Evolutionary conservation across 2,888 invertebrate species (phyloP).

Genomic region (Callimorpha dominula): DNA sequence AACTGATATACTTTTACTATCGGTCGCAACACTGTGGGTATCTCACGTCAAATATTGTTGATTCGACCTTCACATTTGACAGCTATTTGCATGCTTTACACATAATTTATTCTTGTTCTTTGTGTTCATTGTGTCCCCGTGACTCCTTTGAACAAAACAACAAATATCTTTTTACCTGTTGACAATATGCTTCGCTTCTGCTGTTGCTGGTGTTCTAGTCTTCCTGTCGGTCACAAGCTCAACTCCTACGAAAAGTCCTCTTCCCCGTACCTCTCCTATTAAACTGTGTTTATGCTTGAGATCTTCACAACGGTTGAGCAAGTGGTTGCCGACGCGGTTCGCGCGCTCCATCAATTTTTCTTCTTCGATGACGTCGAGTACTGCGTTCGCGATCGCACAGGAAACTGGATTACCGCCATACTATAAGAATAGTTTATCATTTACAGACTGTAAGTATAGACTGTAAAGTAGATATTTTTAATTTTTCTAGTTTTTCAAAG

Average conservation of each 20-base stretch:
- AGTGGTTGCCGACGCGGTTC: constrained; percentile 92
- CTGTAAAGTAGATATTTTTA: background rate
- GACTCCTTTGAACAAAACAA: background rate
- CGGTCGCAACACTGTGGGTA: background rate
- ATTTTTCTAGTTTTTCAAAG: background rate
- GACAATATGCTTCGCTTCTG: constrained; percentile 92
- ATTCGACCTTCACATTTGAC: background rate
- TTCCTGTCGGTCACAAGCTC: constrained; percentile 94
- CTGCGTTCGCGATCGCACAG: constrained; percentile 98
- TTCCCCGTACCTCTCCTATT: constrained; percentile 96
- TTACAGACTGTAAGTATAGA: background rate
- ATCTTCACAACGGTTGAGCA: constrained; percentile 89
- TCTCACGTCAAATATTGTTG: background rate
- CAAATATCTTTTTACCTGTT: constrained; percentile 70
- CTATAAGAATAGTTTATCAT: constrained; percentile 78
- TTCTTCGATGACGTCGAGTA: constrained; percentile 96
- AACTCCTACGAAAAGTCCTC: constrained; percentile 97
- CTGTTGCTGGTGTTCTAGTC: constrained; percentile 93
- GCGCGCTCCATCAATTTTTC: constrained; percentile 96
- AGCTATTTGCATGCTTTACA: too few species aligned
- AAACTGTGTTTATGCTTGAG: constrained; percentile 91
- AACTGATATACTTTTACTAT: background rate
- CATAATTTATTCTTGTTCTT: too few species aligned
- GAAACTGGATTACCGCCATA: constrained; percentile 99
- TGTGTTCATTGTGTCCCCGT: background rate